These are phyloP conservation scores for Glomeris maerens DNA, from an alignment of 1,140 invertebrate species.

Conservation along the genomic window DNA sequence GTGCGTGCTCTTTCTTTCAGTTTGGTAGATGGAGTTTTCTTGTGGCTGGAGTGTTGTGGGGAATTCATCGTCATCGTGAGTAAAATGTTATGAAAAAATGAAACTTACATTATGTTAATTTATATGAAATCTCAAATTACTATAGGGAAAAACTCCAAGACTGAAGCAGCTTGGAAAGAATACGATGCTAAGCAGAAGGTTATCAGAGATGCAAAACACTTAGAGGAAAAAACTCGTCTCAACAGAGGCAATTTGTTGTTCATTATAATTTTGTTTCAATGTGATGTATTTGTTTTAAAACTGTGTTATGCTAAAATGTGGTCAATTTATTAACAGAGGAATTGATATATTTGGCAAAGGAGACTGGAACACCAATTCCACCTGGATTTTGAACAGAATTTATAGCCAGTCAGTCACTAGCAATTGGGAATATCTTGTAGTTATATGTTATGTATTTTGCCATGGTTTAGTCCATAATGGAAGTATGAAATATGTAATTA, in stretches of 20 bases:
- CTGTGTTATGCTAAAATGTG: neutral
- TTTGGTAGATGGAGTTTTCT: neutral
- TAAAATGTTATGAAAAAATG: neutral
- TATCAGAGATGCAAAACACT: neutral
- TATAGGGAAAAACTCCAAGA: neutral
- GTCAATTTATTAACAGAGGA: constrained; percentile 22
- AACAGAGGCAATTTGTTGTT: neutral
- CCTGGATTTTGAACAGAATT: too few species aligned
- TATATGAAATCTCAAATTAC: neutral
- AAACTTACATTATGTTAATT: neutral
- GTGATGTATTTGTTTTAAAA: neutral
- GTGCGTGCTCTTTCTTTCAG: too few species aligned
- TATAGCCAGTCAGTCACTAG: too few species aligned
- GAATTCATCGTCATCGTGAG: neutral
- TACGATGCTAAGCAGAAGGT: neutral
- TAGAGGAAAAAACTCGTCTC: neutral
- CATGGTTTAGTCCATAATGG: too few species aligned
- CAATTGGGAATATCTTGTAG: too few species aligned
- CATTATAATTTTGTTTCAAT: too few species aligned
- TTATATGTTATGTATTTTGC: too few species aligned
- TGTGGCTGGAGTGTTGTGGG: neutral
- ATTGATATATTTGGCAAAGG: constrained; percentile 26
- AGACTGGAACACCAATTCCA: constrained; percentile 25
- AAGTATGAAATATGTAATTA: too few species aligned
- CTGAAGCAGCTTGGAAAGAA: neutral